Conservation (phyloP, 2,888 invertebrate genomes). For the Adineta ricciae region DNA sequence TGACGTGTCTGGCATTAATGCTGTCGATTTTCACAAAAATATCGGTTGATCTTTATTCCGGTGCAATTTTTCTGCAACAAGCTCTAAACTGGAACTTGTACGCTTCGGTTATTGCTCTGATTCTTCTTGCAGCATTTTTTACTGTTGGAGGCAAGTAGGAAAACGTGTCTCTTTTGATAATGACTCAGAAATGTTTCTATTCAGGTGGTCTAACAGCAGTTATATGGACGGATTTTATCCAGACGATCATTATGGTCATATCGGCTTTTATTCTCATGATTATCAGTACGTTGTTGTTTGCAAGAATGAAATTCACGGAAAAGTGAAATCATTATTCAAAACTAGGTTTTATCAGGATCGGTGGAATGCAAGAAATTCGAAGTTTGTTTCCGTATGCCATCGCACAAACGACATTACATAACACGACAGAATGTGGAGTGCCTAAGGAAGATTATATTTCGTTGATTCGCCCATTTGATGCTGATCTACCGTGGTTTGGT, state of each 20-base stretch:
- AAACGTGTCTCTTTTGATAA: too few species aligned
- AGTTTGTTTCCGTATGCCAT: constrained; percentile 47
- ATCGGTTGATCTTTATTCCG: constrained; percentile 52
- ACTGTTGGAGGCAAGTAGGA: constrained; percentile 53
- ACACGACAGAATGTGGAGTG: constrained; percentile 38
- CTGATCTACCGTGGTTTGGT: constrained; percentile 33
- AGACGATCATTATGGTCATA: constrained; percentile 53
- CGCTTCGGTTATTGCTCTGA: constrained; percentile 51
- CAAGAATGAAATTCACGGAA: too few species aligned
- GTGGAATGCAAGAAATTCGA: constrained; percentile 51
- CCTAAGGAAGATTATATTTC: constrained; percentile 31
- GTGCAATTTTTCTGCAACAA: constrained; percentile 48
- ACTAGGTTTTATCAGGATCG: constrained; percentile 48
- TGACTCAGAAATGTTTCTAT: constrained; percentile 34
- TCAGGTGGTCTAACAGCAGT: constrained; percentile 38
- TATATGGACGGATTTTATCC: constrained; percentile 39
- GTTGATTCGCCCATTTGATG: constrained; percentile 21
- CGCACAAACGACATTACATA: constrained; percentile 43
- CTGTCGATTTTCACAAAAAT: constrained; percentile 55
- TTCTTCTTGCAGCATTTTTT: constrained; percentile 54
- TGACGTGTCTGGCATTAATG: constrained; percentile 53
- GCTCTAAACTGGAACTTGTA: constrained; percentile 51
- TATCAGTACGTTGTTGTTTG: constrained; percentile 36
- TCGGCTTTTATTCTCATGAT: constrained; percentile 44
- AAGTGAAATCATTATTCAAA: too few species aligned